Evolutionary conservation across 2,888 invertebrate species (phyloP).

Genomic region (Urechis unicinctus): DNA sequence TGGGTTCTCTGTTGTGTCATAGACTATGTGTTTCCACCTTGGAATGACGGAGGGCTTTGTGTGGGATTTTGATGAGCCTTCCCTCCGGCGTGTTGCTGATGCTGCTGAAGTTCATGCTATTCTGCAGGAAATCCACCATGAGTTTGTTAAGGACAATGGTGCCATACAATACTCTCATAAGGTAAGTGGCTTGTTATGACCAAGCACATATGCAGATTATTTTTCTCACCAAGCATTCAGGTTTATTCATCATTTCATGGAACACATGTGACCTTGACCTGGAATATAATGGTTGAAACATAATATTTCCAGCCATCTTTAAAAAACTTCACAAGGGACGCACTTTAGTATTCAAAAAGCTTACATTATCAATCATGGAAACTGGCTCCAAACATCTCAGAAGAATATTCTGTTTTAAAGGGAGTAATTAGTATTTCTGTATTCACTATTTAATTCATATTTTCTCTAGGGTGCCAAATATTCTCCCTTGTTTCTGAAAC

Average conservation of each 20-base stretch:
- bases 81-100: conserved; percentile 24
- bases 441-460: no score
- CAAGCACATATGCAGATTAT: neutral
- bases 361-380: no score
- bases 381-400: no score
- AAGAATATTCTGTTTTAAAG: no score
- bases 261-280: neutral
- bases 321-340: neutral
- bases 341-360: no score
- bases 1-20: conserved; percentile 11
- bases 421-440: no score
- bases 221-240: neutral
- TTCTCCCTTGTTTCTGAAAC: no score
- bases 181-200: conserved; percentile 3
- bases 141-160: conserved; percentile 23
- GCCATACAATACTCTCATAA: conserved; percentile 17
- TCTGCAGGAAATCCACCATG: conserved; percentile 33
- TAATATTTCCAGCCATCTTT: neutral
- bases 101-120: conserved; percentile 27
- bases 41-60: conserved; percentile 40
- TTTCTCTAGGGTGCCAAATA: no score
- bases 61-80: conserved; percentile 30
- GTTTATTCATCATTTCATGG: no score
- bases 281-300: neutral
- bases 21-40: conserved; percentile 42